These are phyloP conservation scores for Uropsilus gracilis DNA, from an alignment of 2,113 vertebrate genomes.

Conservation along the genomic window DNA sequence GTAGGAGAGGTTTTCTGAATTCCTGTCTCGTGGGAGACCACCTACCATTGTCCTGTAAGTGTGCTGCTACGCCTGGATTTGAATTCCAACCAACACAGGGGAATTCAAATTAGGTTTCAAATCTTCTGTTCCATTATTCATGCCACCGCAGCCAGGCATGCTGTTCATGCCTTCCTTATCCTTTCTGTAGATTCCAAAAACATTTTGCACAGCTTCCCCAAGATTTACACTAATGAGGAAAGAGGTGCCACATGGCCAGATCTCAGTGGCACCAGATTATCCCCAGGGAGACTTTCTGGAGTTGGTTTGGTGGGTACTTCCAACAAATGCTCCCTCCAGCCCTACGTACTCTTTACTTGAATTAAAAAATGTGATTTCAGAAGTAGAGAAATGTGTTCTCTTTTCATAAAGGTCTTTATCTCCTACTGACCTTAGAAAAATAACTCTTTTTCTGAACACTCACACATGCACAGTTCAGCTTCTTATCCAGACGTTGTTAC, in stretches of 20 bases:
- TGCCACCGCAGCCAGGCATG: background rate
- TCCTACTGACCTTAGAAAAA: background rate
- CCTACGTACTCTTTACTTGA: background rate
- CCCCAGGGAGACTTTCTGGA: background rate
- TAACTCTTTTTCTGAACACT: conserved; percentile 15
- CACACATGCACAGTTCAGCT: background rate
- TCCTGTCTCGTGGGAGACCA: background rate
- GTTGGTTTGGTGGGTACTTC: background rate
- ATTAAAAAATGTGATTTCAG: background rate
- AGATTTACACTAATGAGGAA: background rate
- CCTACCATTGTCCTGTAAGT: background rate
- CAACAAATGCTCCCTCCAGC: background rate
- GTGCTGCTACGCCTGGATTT: background rate
- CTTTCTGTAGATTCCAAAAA: background rate
- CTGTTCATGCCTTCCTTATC: background rate
- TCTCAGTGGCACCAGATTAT: background rate
- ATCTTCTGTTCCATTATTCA: background rate
- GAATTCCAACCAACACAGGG: background rate
- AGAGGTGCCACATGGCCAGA: background rate
- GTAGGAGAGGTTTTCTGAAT: background rate
- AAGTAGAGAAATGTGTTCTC: background rate
- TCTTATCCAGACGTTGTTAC: background rate
- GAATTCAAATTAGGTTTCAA: background rate
- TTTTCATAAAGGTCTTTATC: background rate
- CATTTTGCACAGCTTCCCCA: background rate